Conservation (phyloP, 1,140 invertebrate genomes). For the Lineus longissimus region DNA sequence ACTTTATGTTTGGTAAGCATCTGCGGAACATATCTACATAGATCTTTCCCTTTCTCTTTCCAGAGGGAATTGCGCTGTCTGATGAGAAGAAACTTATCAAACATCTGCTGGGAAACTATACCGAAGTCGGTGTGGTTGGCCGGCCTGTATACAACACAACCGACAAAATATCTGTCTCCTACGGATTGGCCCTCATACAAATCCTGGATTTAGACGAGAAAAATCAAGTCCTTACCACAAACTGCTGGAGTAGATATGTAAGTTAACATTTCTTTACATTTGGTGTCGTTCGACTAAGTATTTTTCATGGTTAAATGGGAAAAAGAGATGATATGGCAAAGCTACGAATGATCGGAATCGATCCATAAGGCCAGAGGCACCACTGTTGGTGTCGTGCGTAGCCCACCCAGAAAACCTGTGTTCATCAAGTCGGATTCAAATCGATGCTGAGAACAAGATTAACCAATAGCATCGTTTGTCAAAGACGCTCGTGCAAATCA, state of each 20-base stretch:
- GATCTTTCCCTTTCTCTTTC: background rate
- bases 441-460: background rate
- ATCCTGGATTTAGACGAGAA: slow-evolving; percentile 54
- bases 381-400: no score
- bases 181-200: slow-evolving; percentile 51
- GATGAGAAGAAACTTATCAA: slow-evolving; percentile 52
- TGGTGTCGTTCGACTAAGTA: no score
- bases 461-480: no score
- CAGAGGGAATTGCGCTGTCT: slow-evolving; percentile 32
- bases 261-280: slow-evolving; percentile 20
- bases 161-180: slow-evolving; percentile 44
- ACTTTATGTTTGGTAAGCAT: no score
- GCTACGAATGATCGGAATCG: no score
- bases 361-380: no score
- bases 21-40: no score
- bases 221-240: slow-evolving; percentile 52
- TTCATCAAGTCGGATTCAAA: background rate
- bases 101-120: slow-evolving; percentile 47
- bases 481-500: no score
- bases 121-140: slow-evolving; percentile 45
- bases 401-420: no score
- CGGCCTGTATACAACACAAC: slow-evolving; percentile 48
- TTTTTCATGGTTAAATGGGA: no score
- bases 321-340: no score
- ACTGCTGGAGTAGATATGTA: slow-evolving; percentile 51